A percentile compares a stretch with the other conserved stretches of the same genome.
Evolutionary conservation across 2,113 vertebrate species (phyloP).

Genomic region (Sapayoa aenigma): DNA sequence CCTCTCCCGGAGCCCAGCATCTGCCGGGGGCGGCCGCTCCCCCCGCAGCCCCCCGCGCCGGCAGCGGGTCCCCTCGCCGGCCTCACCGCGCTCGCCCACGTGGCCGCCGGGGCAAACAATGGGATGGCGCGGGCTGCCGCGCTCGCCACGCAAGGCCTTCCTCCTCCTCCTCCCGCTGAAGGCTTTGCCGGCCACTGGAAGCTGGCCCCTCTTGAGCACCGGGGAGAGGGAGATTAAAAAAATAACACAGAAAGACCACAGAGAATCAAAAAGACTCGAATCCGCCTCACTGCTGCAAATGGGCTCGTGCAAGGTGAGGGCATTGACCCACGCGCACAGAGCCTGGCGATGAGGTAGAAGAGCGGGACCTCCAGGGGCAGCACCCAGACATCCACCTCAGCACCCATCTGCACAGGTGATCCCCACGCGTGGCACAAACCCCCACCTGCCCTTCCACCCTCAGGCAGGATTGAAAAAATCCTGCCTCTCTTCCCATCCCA

Average conservation of each 20-base stretch:
- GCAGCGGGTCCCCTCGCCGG: conserved; percentile 6
- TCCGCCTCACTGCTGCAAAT: accelerated
- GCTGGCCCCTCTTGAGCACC: not conserved
- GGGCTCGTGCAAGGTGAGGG: accelerated
- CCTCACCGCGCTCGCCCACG: conserved; percentile 24
- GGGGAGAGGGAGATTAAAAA: not conserved
- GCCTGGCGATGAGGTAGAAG: not conserved
- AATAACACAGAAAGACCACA: too few species aligned
- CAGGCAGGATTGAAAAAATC: not conserved
- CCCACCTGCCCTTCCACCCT: not conserved
- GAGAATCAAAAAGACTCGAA: not conserved
- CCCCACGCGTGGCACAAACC: accelerated
- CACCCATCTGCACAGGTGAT: not conserved
- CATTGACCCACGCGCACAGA: accelerated
- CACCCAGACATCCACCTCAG: not conserved
- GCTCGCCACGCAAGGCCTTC: not conserved
- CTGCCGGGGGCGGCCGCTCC: conserved; percentile 34
- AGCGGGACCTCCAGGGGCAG: not conserved
- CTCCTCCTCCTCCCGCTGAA: not conserved
- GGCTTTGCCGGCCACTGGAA: not conserved
- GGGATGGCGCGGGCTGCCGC: conserved; percentile 13
- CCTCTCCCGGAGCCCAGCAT: conserved; percentile 63
- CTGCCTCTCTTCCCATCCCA: not conserved
- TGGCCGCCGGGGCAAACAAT: conserved; percentile 45
- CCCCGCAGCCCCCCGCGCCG: not conserved